Evolutionary conservation across 2,113 vertebrate species (phyloP), one percentile per base, ranked within the genome.

Genomic region (Dipodomys merriami): DNA sequence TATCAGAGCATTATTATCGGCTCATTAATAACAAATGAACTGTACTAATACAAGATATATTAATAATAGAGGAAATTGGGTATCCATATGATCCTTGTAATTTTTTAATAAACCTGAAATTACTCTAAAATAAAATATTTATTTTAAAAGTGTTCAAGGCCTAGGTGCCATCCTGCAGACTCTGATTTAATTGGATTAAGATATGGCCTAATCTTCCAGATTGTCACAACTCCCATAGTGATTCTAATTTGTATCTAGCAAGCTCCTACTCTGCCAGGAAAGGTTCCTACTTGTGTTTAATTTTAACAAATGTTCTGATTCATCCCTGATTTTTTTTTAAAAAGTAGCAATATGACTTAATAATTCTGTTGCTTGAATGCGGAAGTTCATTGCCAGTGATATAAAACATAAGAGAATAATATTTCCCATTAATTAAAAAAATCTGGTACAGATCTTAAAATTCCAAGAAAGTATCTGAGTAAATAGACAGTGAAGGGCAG

Each of bases 401-500:
- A 69, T 9, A 20, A 44, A 6, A 67, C 85, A 3, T 93, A 6
- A 35, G 78, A 95, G 74, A 62, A 73, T 71, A 60, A 30, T 53
- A 49, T 46, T 97, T 95, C 46, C 87, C 30, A 67, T 30, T 27
- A 82, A 91, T 80, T 11, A 39, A 81, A 49, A 81, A 77, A 89
- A 39, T 19, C 60, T 94, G 16, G 22, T 78, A 74, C 90, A 91
- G 77, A 89, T 13, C 39, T 84, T 49, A 0, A 15, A 86, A 92
- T 76, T 11, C 7, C 30, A 3, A 39, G 83, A 77, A 88, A 29
- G 3, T 22, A 62, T 83, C 95, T 73, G 83, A 93, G 85, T 81
- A 67, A 86, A 89, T 18, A 96, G 91, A 86, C 23, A 95, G 0
- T 46, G 25, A 95, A 95, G 22, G 57, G 29, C 35, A 79, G 53